These are phyloP conservation scores for Hypena proboscidalis DNA, from an alignment of 2,888 invertebrate species.

Conservation along the genomic window DNA sequence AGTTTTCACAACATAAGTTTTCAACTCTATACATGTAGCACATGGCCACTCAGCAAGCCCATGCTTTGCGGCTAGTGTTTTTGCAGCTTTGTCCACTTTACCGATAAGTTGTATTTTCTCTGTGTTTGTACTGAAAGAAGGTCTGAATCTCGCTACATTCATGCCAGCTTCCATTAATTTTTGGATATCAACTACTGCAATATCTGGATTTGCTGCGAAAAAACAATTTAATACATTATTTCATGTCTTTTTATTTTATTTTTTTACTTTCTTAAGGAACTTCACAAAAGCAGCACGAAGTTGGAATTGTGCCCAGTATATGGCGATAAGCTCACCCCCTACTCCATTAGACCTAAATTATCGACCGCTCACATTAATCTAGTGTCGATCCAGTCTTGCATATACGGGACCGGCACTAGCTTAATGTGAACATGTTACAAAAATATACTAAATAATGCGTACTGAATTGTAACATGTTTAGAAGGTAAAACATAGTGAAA, in stretches of 20 bases:
- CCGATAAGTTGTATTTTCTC: slow-evolving; percentile 60
- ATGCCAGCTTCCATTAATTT: slow-evolving; percentile 79
- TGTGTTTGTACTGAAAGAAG: slow-evolving; percentile 50
- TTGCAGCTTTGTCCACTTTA: slow-evolving; percentile 61
- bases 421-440: not conserved
- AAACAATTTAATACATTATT: too few species aligned
- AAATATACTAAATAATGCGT: not conserved
- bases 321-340: too few species aligned
- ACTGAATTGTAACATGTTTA: too few species aligned
- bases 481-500: too few species aligned
- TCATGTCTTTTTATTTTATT: too few species aligned
- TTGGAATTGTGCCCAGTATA: too few species aligned
- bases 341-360: too few species aligned
- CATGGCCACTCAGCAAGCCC: slow-evolving; percentile 86
- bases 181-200: slow-evolving; percentile 66
- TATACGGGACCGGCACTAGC: too few species aligned
- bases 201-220: slow-evolving; percentile 49
- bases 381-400: too few species aligned
- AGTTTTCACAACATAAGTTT: slow-evolving; percentile 93
- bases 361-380: too few species aligned
- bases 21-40: slow-evolving; percentile 93
- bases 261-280: too few species aligned
- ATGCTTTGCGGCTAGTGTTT: slow-evolving; percentile 82
- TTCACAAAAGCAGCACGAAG: too few species aligned
- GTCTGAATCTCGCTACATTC: slow-evolving; percentile 68